These are phyloP conservation scores for Eugnorisma glareosa DNA, from an alignment of 2,888 invertebrate species.

Conservation along the genomic window DNA sequence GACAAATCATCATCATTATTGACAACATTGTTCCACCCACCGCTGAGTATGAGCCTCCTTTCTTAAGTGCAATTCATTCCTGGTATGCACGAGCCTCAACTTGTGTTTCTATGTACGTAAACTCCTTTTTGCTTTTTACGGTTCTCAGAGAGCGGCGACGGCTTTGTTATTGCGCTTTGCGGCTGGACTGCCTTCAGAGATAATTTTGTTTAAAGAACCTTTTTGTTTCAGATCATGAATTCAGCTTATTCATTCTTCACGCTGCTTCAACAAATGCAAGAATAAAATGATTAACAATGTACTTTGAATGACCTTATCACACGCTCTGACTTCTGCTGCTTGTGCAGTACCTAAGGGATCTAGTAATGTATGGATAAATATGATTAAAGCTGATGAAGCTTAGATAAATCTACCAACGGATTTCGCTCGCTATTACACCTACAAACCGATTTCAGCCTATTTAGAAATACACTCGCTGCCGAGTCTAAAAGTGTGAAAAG, in stretches of 20 bases:
- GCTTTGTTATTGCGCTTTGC: neutral
- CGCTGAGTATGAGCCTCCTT: neutral
- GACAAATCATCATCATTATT: neutral
- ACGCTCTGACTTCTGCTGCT: too few species aligned
- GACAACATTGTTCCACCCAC: neutral
- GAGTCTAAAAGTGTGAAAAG: neutral
- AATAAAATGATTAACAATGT: conserved; percentile 35
- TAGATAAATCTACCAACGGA: neutral
- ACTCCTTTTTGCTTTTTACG: neutral
- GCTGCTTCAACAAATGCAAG: conserved; percentile 78
- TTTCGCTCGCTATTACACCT: neutral
- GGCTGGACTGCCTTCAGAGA: neutral
- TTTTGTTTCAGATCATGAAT: conserved; percentile 79
- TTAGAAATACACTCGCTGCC: neutral
- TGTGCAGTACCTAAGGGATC: neutral
- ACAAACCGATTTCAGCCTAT: neutral
- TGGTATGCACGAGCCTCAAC: neutral
- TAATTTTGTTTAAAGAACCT: neutral
- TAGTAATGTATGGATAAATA: neutral
- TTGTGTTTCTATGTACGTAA: neutral
- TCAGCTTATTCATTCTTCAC: conserved; percentile 83
- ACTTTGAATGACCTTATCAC: too few species aligned
- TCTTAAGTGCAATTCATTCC: neutral
- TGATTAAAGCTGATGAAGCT: neutral
- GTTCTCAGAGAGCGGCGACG: neutral